Conservation (phyloP, 2,888 invertebrate genomes). For the Caenorhabditis macrosperma region DNA sequence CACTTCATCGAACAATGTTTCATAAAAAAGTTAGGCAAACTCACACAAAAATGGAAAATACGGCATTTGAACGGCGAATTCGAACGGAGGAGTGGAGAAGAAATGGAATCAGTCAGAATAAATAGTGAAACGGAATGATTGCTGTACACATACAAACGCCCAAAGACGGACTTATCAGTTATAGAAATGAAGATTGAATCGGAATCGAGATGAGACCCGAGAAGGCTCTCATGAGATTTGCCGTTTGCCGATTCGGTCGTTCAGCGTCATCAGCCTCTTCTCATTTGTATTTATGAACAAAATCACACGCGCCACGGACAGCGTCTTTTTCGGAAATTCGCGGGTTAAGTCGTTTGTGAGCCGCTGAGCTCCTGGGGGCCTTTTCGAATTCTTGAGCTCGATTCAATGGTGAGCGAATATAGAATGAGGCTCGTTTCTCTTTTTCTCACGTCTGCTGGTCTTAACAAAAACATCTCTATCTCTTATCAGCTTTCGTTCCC, state of each 20-base stretch:
- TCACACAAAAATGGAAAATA: conserved; percentile 55
- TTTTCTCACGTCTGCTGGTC: not conserved
- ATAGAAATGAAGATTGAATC: conserved; percentile 11
- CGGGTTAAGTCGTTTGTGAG: conserved; percentile 7
- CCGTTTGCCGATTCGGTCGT: conserved; percentile 22
- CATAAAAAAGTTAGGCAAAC: conserved; percentile 14
- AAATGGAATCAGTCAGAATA: conserved; percentile 33
- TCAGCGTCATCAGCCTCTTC: conserved; percentile 22
- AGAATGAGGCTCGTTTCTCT: not conserved
- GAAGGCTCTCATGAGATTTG: conserved; percentile 35
- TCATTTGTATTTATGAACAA: conserved; percentile 47
- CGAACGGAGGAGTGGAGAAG: not conserved
- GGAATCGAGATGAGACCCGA: conserved; percentile 26
- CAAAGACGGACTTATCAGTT: conserved; percentile 41
- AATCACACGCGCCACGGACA: not conserved
- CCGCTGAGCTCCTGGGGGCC: not conserved
- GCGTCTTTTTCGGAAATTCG: not conserved
- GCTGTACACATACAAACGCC: conserved; percentile 6
- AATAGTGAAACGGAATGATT: conserved; percentile 4
- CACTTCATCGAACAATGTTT: no score
- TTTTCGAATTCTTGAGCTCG: not conserved
- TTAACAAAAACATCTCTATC: conserved; percentile 17
- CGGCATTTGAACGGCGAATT: conserved; percentile 27
- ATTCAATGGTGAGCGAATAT: not conserved
- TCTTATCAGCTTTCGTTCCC: conserved; percentile 14